Evolutionary conservation across 2,888 invertebrate species (phyloP).

Genomic region (Dryobotodes eremita): DNA sequence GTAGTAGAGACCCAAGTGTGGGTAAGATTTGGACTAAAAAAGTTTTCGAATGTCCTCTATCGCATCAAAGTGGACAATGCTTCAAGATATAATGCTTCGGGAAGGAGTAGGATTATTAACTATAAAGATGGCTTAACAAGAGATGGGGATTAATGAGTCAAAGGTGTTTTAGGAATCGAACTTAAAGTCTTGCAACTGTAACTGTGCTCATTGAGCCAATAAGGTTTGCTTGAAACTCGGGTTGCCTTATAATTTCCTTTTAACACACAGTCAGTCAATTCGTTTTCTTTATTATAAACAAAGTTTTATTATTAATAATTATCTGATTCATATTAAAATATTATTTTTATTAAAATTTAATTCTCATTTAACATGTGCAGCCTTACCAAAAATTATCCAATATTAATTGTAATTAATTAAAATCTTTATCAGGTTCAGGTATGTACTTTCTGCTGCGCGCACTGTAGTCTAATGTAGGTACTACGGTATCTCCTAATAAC

Average conservation of each 20-base stretch:
- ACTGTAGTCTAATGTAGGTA: constrained; percentile 20
- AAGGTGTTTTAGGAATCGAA: background rate
- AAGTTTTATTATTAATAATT: background rate
- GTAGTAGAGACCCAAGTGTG: background rate
- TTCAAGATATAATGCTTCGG: background rate
- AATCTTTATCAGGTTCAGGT: background rate
- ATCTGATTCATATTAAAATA: background rate
- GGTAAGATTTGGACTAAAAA: background rate
- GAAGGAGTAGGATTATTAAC: background rate
- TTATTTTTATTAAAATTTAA: constrained; percentile 8
- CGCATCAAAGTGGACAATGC: too few relatives aligned
- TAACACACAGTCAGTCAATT: background rate
- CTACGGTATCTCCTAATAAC: constrained; percentile 38
- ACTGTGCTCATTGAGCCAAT: background rate
- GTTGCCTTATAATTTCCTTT: background rate
- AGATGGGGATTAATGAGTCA: too few relatives aligned
- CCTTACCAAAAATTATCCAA: constrained; percentile 63
- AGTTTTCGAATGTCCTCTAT: background rate
- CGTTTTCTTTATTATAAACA: background rate
- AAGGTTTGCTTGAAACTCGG: too few relatives aligned
- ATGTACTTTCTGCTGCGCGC: background rate
- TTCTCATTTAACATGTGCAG: constrained; percentile 56
- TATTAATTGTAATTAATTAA: constrained; percentile 31
- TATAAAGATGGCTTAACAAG: background rate
- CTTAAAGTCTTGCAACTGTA: background rate